phyloP scores from a whole-genome alignment of 2,888 invertebrate species.

The Sylvicola cinctus region DNA sequence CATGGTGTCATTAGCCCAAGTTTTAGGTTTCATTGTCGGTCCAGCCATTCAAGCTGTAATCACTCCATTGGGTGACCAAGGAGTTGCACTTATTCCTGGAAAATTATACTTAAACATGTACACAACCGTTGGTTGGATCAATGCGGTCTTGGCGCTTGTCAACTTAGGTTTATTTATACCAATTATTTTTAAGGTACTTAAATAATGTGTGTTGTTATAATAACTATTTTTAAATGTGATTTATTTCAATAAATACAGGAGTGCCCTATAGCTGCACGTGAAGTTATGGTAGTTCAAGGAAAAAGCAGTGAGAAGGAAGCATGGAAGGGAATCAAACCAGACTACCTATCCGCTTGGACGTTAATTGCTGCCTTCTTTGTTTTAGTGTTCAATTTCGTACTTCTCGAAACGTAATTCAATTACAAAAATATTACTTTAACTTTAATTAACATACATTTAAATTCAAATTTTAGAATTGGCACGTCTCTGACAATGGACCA shows the following conservation, averaged over 20 bases:
- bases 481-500: conserved; percentile 76
- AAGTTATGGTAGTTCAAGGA: conserved; percentile 56
- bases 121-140: conserved; percentile 71
- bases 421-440: conserved; percentile 1
- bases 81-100: conserved; percentile 29
- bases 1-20: conserved; percentile 65
- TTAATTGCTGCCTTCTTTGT: conserved; percentile 64
- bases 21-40: conserved; percentile 69
- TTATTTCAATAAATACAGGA: conserved; percentile 20
- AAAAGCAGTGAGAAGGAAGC: conserved; percentile 51
- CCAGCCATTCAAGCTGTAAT: conserved; percentile 65
- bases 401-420: conserved; percentile 51
- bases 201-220: not conserved
- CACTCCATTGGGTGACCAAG: conserved; percentile 52
- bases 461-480: conserved; percentile 33
- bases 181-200: conserved; percentile 41
- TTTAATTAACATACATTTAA: conserved; percentile 1
- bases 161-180: conserved; percentile 60
- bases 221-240: not conserved
- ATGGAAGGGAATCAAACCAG: conserved; percentile 47
- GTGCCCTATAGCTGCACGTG: conserved; percentile 52
- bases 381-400: conserved; percentile 69
- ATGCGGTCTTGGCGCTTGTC: conserved; percentile 47
- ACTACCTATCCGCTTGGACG: conserved; percentile 56
- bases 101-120: conserved; percentile 60